Percentiles rank a stretch among this genome's conserved stretches.
phyloP scores from a whole-genome alignment of 2,113 vertebrate species.

The Mystacornis crossleyi region DNA sequence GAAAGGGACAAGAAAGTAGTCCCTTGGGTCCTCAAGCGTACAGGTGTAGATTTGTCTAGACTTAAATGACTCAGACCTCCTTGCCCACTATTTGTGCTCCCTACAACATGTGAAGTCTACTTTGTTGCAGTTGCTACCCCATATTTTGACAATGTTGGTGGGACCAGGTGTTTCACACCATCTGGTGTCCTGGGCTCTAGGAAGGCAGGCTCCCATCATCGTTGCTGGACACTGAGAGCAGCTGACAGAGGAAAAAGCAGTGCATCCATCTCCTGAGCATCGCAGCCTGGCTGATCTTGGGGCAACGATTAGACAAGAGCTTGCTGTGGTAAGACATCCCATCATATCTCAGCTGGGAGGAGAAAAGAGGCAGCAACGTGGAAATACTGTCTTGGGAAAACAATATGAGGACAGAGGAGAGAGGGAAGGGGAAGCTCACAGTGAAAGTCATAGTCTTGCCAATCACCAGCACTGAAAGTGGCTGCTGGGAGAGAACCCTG shows the following conservation, averaged over 20 bases:
- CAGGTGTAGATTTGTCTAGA: neutral
- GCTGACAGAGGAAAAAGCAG: neutral
- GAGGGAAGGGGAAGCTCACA: neutral
- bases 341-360: neutral
- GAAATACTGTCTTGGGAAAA: neutral
- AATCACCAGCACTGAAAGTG: neutral
- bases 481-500: neutral
- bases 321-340: accelerated
- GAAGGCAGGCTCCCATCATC: neutral
- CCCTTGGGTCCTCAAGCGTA: neutral
- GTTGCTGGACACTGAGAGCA: neutral
- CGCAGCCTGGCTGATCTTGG: neutral
- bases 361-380: neutral
- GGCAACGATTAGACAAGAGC: neutral
- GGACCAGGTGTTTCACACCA: neutral
- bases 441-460: neutral
- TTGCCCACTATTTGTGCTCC: neutral
- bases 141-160: neutral
- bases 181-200: neutral
- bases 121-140: neutral
- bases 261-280: neutral
- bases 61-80: neutral
- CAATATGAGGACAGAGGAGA: neutral
- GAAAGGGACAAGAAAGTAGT: neutral
- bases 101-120: neutral